Conservation (phyloP, 2,797 vertebrate genomes). For the Cercopithecus mitis region DNA sequence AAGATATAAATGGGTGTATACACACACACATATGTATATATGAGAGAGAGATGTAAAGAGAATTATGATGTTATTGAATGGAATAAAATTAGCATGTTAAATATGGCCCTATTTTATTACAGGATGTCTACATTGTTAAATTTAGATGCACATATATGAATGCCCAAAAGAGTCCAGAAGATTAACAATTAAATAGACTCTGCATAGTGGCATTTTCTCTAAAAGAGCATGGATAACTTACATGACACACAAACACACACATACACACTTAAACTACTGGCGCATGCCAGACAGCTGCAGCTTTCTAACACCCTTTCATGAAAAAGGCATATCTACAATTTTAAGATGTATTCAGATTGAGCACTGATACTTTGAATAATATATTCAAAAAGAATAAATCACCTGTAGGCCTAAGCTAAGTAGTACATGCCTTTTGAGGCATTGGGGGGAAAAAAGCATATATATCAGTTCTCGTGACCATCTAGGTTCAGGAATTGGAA, state of each 20-base stretch:
- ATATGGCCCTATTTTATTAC: not conserved
- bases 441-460: not conserved
- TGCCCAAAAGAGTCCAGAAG: not conserved
- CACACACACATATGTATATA: not conserved
- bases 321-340: not conserved
- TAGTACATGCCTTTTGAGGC: not conserved
- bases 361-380: not conserved
- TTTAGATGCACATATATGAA: not conserved
- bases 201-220: not conserved
- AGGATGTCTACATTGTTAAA: constrained; percentile 24
- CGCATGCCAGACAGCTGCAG: not conserved
- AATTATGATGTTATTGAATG: not conserved
- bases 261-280: not conserved
- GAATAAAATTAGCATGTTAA: constrained; percentile 36
- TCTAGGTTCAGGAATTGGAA: not conserved
- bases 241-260: not conserved
- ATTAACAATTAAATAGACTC: not conserved
- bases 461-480: not conserved
- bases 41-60: not conserved
- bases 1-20: not conserved
- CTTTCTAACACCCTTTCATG: constrained; percentile 8
- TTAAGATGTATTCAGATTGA: not conserved
- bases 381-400: not conserved
- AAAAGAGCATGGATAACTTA: not conserved
- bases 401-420: not conserved